Evolutionary conservation across 2,797 vertebrate genomes (phyloP).

Genomic region (Fundulus diaphanus): DNA sequence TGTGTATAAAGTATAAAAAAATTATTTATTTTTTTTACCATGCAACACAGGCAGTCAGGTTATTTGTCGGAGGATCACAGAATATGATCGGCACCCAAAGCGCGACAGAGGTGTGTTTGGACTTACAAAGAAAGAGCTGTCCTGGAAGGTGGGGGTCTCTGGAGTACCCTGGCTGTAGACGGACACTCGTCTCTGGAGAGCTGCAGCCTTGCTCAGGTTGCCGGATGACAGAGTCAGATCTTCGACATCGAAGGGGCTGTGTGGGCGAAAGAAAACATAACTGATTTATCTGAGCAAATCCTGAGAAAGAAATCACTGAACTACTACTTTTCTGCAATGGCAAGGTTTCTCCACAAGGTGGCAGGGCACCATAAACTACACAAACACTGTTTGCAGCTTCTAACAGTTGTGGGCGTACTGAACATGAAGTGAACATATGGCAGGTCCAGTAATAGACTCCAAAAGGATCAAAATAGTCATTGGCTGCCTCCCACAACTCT

Average conservation of each 20-base stretch:
- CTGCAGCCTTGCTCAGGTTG: slow-evolving; percentile 90
- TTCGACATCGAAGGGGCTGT: slow-evolving; percentile 96
- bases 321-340: neutral
- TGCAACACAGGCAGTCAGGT: slow-evolving; percentile 10
- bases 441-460: slow-evolving; percentile 17
- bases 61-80: slow-evolving; percentile 12
- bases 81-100: neutral
- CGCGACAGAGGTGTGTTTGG: neutral
- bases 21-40: neutral
- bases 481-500: slow-evolving; percentile 17
- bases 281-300: neutral
- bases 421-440: slow-evolving; percentile 14
- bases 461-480: slow-evolving; percentile 18
- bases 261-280: neutral
- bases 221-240: slow-evolving; percentile 91
- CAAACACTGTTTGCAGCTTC: neutral
- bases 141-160: slow-evolving; percentile 95
- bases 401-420: slow-evolving; percentile 1
- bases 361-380: slow-evolving; percentile 30
- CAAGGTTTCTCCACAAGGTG: slow-evolving; percentile 59
- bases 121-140: slow-evolving; percentile 97
- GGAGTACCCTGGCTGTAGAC: slow-evolving; percentile 98
- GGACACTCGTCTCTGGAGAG: slow-evolving; percentile 95
- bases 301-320: neutral
- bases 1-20: too few species aligned